Evolutionary conservation across 2,888 invertebrate genomes (phyloP), one percentile per base, ranked within the genome.

Genomic region (Myopa testacea): DNA sequence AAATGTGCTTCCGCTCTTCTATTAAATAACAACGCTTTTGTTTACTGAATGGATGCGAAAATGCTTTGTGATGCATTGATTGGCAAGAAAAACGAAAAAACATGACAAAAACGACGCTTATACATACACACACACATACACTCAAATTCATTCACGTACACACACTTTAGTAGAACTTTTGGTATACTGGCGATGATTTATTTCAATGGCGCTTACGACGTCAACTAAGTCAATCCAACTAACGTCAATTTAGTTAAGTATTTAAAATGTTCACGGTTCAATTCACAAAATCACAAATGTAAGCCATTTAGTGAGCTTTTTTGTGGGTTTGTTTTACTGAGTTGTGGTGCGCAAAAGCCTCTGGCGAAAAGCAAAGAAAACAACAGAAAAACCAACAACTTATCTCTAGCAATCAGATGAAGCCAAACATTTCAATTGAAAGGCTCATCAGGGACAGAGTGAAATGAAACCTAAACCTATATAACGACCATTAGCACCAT

Each of bases 151-250:
- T n/a, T 55, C 16, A 37, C 37, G 37, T 4, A 52, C 10, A 55
- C 4, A 26, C 6, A 70, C 12, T 26, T 26, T 8, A n/a, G 40
- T 45, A n/a, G 5, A n/a, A 12, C 12, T 60, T 6, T 60, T 60
- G 60, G 26, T 26, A 63, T 63, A 14, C 37, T 70, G 7, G 70
- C 34, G 14, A 14, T 45, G 34, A 37, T 16, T 70, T 34, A 14
- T 68, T 75, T 75, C 75, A 68, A 68, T 69, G 75, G 69, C 75
- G 75, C 75, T 75, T 65, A 75, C 19, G 63, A 50, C 45, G 73
- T 45, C 19, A 73, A 62, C 52, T 26, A 50, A 70, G 45, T 10
- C 63, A 75, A 14, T 38, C 38, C 38, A 6, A 45, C 26, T 37
- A 69, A 69, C 55, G 68, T 75, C 58, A 60, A 68, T 69, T 75